A percentile compares a stretch with the other conserved stretches of the same genome.
Conservation (phyloP, 2,113 vertebrate species). For the Hucho hucho region DNA sequence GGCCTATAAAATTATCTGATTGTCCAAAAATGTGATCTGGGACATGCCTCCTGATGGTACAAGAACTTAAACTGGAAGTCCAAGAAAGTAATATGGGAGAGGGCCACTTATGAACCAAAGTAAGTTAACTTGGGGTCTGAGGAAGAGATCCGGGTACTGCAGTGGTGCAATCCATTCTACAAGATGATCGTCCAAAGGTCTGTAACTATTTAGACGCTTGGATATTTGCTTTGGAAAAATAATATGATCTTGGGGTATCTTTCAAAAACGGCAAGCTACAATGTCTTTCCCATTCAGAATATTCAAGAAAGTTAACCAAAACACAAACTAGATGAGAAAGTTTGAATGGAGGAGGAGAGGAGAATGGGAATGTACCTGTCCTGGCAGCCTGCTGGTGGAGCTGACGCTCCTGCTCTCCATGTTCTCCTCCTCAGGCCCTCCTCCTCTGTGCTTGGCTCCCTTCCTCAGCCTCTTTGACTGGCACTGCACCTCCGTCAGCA, state of each 20-base stretch:
- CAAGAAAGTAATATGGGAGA: background rate
- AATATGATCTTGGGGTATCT: no score
- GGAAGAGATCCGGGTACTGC: no score
- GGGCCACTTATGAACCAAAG: no score
- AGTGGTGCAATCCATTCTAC: no score
- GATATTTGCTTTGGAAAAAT: no score
- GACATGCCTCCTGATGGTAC: background rate
- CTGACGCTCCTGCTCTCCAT: slow-evolving; percentile 79
- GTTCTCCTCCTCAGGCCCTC: slow-evolving; percentile 72
- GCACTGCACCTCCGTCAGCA: slow-evolving; percentile 93
- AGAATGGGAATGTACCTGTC: slow-evolving; percentile 52
- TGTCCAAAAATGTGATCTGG: no score
- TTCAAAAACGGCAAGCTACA: no score
- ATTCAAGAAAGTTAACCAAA: no score
- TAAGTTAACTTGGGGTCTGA: no score
- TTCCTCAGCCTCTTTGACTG: slow-evolving; percentile 91
- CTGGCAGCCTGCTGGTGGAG: slow-evolving; percentile 78
- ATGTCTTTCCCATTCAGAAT: no score
- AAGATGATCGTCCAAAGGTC: no score
- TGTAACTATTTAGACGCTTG: no score
- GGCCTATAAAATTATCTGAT: background rate
- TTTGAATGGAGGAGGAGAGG: background rate
- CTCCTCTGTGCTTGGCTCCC: slow-evolving; percentile 80
- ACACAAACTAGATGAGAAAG: background rate
- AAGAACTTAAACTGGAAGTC: background rate